Conservation (phyloP, 2,888 invertebrate genomes). For the Erebia epiphron region DNA sequence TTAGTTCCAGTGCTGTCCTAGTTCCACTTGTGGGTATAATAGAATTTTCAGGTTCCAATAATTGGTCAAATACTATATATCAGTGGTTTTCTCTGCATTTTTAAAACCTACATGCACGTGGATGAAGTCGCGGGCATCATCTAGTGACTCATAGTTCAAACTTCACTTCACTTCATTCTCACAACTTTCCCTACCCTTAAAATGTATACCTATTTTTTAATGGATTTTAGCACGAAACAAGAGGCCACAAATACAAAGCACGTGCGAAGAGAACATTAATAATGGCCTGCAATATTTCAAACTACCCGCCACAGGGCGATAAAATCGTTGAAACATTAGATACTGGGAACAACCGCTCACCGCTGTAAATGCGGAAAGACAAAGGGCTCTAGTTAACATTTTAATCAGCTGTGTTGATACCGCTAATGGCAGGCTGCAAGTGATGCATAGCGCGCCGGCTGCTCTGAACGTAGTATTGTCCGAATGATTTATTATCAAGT, state of each 20-base stretch:
- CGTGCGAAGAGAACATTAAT: conserved; percentile 31
- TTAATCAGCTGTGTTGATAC: conserved; percentile 62
- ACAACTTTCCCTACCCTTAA: conserved; percentile 1
- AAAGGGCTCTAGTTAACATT: conserved; percentile 64
- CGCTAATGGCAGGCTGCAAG: conserved; percentile 57
- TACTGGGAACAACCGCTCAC: conserved; percentile 26
- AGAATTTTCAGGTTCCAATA: no score
- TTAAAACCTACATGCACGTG: no score
- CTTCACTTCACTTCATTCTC: background rate
- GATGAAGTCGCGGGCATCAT: no score
- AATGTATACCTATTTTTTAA: conserved; percentile 13
- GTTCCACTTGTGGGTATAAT: no score
- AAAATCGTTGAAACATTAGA: conserved; percentile 31
- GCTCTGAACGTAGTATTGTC: conserved; percentile 51
- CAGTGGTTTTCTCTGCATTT: no score
- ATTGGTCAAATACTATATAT: no score
- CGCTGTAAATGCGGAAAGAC: conserved; percentile 29
- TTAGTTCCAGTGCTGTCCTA: no score
- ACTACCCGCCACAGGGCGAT: conserved; percentile 22
- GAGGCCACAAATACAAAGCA: conserved; percentile 17
- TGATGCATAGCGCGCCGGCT: conserved; percentile 53
- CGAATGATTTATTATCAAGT: conserved; percentile 53
- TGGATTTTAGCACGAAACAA: conserved; percentile 20
- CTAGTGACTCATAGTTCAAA: conserved; percentile 6
- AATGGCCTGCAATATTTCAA: conserved; percentile 29